Base-by-base conservation (phyloP, 2,113 vertebrate species). In the Myotis brandtii region DNA sequence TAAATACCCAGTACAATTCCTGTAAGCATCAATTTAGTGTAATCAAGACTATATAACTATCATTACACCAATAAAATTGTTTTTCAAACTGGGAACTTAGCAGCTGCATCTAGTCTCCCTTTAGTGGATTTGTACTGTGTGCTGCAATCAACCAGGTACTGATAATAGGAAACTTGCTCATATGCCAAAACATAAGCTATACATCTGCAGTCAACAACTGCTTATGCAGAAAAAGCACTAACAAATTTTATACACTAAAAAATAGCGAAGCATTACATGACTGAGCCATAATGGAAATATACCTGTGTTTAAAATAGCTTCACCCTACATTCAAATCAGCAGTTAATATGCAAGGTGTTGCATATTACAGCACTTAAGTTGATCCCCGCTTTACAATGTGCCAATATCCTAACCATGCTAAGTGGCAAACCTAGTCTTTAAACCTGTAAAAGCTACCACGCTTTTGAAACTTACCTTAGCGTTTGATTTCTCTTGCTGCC, bases 381-480 rank as follows among this genome's bases (percentile, higher is more conserved):
- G 17, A 94, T 34, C 50, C 20, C 2, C 2, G 13, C 37, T 64
- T 50, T 30, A 46, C 20, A 43, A 50, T 9, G 56, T 64, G 17
- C 46, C 59, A 73, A 9, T 3, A 23, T 14, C 30, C 64, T 4
- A 89, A 76, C 5, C 34, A 21, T 2, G 25, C 70, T 70, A 62
- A 23, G 32, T 20, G 27, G 30, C 75, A 86, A 92, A 67, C 8
- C 54, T 56, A 77, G 25, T 20, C 27, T 21, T 90, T 79, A 21
- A 76, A 72, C 13, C 43, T 79, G 16, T 43, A 64, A 50, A 77
- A 32, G 13, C 2, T 9, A 84, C 2, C 56, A 59, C 40, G 37
- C 25, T 82, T 91, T 80, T 13, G 23, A 85, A 89, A 7, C 23
- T 94, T 5, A 85, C 95, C 84, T 98, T 97, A 98, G 95, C 96